Conservation (phyloP, 2,888 invertebrate genomes). For the Maniola hyperantus region DNA sequence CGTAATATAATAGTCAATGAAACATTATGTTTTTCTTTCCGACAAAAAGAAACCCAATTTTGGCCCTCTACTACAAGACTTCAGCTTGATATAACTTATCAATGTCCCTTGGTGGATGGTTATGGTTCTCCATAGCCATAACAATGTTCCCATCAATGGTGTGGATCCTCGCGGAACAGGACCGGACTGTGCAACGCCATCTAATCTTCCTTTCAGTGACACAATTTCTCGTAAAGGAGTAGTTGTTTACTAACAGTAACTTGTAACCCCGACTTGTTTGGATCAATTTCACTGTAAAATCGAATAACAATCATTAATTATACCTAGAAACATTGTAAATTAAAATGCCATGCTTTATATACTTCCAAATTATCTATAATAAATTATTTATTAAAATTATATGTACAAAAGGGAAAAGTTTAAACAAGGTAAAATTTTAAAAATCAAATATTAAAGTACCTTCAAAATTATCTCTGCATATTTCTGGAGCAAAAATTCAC, state of each 20-base stretch:
- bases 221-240: conserved; percentile 43
- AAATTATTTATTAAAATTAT: too few species aligned
- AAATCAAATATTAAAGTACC: too few species aligned
- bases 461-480: too few species aligned
- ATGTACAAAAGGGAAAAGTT: too few species aligned
- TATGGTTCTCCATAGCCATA: conserved; percentile 38
- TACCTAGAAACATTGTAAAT: not conserved
- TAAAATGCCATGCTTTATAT: too few species aligned
- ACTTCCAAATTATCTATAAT: too few species aligned
- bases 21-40: too few species aligned
- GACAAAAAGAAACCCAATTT: not conserved
- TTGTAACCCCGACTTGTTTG: conserved; percentile 40
- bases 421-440: too few species aligned
- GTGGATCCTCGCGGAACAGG: conserved; percentile 50
- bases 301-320: not conserved
- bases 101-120: conserved; percentile 33
- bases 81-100: conserved; percentile 25
- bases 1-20: too few species aligned
- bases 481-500: too few species aligned
- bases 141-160: conserved; percentile 42
- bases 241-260: conserved; percentile 46
- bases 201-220: conserved; percentile 44
- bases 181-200: conserved; percentile 50
- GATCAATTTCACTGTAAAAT: conserved; percentile 32
- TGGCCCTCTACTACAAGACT: not conserved